Evolutionary conservation across 2,888 invertebrate species (phyloP).

Genomic region (Endotricha flammealis): DNA sequence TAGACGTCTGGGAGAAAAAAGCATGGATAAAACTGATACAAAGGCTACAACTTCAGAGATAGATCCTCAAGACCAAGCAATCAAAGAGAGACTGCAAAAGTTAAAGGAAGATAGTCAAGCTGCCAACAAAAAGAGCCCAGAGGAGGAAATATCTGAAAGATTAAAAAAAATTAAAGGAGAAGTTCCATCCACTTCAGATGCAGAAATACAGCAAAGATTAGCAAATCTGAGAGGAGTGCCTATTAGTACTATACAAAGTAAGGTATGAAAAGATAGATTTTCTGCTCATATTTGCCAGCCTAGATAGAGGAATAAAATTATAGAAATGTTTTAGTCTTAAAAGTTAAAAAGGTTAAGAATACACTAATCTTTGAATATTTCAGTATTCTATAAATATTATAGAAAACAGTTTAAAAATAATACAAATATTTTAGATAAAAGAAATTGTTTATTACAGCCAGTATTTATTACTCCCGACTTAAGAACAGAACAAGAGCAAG

Average conservation of each 20-base stretch:
- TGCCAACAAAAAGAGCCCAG: conserved; percentile 21
- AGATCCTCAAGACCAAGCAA: conserved; percentile 77
- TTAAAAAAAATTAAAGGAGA: conserved; percentile 52
- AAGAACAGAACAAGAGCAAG: conserved; percentile 84
- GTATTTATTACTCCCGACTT: conserved; percentile 70
- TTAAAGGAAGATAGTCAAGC: conserved; percentile 76
- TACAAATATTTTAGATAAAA: not conserved
- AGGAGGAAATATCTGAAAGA: conserved; percentile 45
- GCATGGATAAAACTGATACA: conserved; percentile 16
- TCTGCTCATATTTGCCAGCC: no score
- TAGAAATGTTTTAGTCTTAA: no score
- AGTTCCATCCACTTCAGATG: conserved; percentile 74
- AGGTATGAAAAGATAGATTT: conserved; percentile 31
- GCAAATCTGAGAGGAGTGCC: conserved; percentile 82
- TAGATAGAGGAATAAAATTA: no score
- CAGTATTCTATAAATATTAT: no score
- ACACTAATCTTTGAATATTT: no score
- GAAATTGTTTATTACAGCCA: conserved; percentile 41
- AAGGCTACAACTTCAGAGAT: conserved; percentile 17
- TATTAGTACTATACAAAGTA: conserved; percentile 29
- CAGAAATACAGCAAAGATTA: conserved; percentile 81
- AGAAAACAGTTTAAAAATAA: not conserved
- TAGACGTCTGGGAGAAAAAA: conserved; percentile 30
- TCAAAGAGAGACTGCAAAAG: conserved; percentile 82
- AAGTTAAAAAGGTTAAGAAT: no score